Evolutionary conservation across 2,888 invertebrate genomes (phyloP).

Genomic region (Meiosimyza decipiens): DNA sequence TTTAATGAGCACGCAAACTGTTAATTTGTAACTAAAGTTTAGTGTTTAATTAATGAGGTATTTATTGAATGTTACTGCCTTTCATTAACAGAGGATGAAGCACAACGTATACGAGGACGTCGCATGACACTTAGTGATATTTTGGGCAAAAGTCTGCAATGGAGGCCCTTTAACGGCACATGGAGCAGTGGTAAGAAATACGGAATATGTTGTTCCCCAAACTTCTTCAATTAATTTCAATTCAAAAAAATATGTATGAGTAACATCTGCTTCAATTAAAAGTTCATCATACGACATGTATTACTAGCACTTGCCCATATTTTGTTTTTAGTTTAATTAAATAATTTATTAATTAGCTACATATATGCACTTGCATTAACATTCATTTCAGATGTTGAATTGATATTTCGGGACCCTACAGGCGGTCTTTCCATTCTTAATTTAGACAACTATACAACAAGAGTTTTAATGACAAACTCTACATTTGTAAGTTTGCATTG

Average conservation of each 20-base stretch:
- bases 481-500: conserved; percentile 78
- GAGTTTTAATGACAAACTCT: conserved; percentile 82
- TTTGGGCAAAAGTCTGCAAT: conserved; percentile 70
- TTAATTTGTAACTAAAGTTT: no score
- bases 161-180: conserved; percentile 79
- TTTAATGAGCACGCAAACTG: neutral
- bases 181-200: conserved; percentile 75
- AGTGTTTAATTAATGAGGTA: neutral
- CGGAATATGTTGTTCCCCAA: neutral
- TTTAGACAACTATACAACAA: conserved; percentile 78
- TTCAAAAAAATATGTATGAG: neutral
- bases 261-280: neutral
- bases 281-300: neutral
- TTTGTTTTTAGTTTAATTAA: neutral
- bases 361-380: conserved; percentile 11
- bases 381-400: conserved; percentile 74
- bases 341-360: no score
- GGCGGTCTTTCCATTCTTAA: conserved; percentile 84
- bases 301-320: neutral
- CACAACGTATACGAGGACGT: conserved; percentile 75
- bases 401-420: conserved; percentile 80
- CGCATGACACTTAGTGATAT: conserved; percentile 79
- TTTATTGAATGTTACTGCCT: neutral
- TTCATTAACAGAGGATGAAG: conserved; percentile 69
- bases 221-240: neutral